Base-by-base conservation (phyloP, 2,888 invertebrate species). In the Ophioninae sp. region DNA sequence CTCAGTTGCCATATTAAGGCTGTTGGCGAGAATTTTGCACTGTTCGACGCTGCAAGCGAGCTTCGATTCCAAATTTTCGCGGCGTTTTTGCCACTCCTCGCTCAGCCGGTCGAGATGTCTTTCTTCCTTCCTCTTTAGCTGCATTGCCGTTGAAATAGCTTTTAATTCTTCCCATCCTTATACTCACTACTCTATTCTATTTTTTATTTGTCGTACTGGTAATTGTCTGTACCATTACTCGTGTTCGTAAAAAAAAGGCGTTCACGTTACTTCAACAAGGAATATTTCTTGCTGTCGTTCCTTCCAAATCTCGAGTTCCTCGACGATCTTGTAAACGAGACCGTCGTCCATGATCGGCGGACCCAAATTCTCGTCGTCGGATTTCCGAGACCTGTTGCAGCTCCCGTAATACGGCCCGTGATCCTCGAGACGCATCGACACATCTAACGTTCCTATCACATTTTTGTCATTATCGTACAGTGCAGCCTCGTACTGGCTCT, bases 271-370 rank as follows among this genome's bases (percentile, higher is more conserved):
- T 92, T 95, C 95, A 62, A 93, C 91, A 88, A 95, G 94, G 88
- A 95, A 96, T 7, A 95, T 89, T 83, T 95, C 94, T 88, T 96
- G 95, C 88, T 96, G 95, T 39, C 94, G 93, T 84, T 95, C 94
- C 89, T 96, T 97, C 96, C 97, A 97, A 37, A 95, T 95, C 88
- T 96, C 96, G 1, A 97, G 92, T 84, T 96, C 96, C 56, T 95
- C 94, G 0, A 96, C 94, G 86, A 95, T 94, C 91, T 94, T 95
- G 30, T 94, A 92, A 0, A 93, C 93, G 83, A 94, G 86, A 81
- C 88, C 89, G 61, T 92, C 92, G 72, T 93, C 90, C 37, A 92
- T 85, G 77, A 91, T 90, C 30, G 92, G 91, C 13, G 91, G 91
- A 0, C 91, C 92, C 39, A 91, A 85, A 86, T 90, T 90, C 85